These are phyloP conservation scores for Drosophila pallidifrons DNA, from an alignment of 1,140 invertebrate genomes.

Conservation along the genomic window DNA sequence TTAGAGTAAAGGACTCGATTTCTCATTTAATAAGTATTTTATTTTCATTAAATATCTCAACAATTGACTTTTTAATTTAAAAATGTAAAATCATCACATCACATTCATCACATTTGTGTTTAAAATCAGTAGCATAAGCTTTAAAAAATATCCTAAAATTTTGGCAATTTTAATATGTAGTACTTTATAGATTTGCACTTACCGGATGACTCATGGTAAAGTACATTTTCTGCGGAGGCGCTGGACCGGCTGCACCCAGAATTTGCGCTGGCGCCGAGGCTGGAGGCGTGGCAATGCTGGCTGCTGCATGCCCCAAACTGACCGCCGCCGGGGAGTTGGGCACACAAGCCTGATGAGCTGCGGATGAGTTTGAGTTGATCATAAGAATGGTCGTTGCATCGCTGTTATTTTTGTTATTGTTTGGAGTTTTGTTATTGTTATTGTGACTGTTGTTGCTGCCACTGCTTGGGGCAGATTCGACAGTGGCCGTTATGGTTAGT, in stretches of 20 bases:
- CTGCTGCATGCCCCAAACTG: constrained; percentile 61
- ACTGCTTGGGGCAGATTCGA: constrained; percentile 13
- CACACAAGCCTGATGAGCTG: constrained; percentile 71
- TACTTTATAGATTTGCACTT: constrained; percentile 22
- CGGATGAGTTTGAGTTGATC: constrained; percentile 72
- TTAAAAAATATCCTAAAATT: too few relatives aligned
- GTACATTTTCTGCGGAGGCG: constrained; percentile 63
- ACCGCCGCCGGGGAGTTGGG: constrained; percentile 76
- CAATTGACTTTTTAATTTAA: too few relatives aligned
- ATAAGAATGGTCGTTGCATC: constrained; percentile 68
- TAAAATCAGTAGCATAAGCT: too few relatives aligned
- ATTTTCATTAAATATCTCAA: too few relatives aligned
- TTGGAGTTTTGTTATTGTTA: constrained; percentile 47
- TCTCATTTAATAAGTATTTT: too few relatives aligned
- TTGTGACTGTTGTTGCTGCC: constrained; percentile 4
- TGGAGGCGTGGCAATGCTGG: constrained; percentile 69
- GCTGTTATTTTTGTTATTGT: constrained; percentile 51
- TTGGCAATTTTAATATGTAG: neutral
- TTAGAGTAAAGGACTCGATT: too few relatives aligned
- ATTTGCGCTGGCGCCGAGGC: constrained; percentile 72
- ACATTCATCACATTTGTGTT: too few relatives aligned
- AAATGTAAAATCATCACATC: too few relatives aligned
- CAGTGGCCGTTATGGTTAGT: constrained; percentile 64
- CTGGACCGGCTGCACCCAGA: constrained; percentile 48
- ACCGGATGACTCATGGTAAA: constrained; percentile 78